Conservation (phyloP, 2,113 vertebrate species). For the Irena cyanogastra region DNA sequence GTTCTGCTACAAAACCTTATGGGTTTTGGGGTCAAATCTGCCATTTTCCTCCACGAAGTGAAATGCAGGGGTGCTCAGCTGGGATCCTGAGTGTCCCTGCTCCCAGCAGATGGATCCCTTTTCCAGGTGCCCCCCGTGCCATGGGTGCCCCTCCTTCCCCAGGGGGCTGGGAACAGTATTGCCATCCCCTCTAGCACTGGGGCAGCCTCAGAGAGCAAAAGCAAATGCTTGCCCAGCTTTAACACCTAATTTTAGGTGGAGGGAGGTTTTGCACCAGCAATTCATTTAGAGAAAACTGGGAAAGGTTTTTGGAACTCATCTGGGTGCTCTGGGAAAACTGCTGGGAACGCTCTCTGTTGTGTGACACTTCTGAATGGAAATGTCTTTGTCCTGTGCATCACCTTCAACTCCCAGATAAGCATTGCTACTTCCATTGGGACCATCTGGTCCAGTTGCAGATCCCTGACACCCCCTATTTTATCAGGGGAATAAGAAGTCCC, state of each 20-base stretch:
- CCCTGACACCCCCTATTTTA: not conserved
- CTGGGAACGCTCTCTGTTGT: not conserved
- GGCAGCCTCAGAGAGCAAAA: not conserved
- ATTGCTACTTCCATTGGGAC: not conserved
- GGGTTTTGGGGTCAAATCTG: not conserved
- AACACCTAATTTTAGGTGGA: not conserved
- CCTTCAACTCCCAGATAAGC: not conserved
- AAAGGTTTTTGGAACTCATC: not conserved
- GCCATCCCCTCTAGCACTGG: not conserved
- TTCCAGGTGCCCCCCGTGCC: not conserved
- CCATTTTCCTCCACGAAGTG: not conserved
- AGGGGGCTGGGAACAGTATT: not conserved
- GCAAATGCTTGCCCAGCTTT: not conserved
- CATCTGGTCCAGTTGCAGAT: not conserved
- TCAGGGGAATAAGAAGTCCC: not conserved
- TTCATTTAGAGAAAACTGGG: not conserved
- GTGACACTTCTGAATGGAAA: not conserved
- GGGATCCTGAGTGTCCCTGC: rapidly evolving
- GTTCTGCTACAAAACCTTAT: not conserved
- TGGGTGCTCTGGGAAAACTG: not conserved
- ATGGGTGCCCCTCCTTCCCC: not conserved
- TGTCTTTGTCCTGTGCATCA: not conserved
- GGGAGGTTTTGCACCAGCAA: not conserved
- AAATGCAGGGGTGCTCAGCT: not conserved
- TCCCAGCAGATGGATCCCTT: not conserved